A percentile compares a stretch with the other conserved stretches of the same genome.
These are phyloP conservation scores for Octomys mimax DNA, from an alignment of 2,797 vertebrate genomes.

Conservation along the genomic window DNA sequence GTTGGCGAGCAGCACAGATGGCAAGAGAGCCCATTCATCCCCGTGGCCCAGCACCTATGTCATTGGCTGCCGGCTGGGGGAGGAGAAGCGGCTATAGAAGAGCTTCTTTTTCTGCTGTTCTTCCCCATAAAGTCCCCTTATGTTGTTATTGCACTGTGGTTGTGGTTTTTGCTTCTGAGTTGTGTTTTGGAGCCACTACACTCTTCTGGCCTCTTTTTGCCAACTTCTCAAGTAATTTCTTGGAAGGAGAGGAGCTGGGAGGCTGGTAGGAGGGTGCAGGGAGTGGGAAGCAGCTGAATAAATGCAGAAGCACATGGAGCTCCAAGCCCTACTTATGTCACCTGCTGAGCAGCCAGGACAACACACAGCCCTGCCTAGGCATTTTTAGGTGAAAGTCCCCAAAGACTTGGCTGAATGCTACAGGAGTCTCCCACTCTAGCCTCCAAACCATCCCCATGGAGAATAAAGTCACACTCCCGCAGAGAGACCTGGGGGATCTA, in stretches of 20 bases:
- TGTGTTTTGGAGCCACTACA: not conserved
- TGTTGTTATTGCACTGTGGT: not conserved
- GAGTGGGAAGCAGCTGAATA: not conserved
- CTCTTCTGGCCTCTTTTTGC: not conserved
- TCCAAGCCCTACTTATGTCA: not conserved
- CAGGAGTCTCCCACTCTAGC: not conserved
- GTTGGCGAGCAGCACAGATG: not conserved
- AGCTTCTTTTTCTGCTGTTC: not conserved
- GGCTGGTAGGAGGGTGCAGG: not conserved
- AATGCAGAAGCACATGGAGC: not conserved
- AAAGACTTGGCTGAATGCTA: not conserved
- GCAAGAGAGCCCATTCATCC: not conserved
- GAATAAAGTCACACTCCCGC: not conserved
- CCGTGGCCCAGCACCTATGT: not conserved
- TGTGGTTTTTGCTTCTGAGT: not conserved
- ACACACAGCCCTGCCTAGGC: not conserved
- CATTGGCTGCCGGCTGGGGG: not conserved
- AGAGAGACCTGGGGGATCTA: slow-evolving; percentile 70
- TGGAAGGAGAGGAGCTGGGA: not conserved
- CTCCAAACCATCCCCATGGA: not conserved
- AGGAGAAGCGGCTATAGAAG: not conserved
- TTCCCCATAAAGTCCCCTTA: not conserved
- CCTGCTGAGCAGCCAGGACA: not conserved
- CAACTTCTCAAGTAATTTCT: slow-evolving; percentile 24
- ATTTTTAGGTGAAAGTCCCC: not conserved